These are phyloP conservation scores for Muscicapa comitata DNA, from an alignment of 2,797 vertebrate species.

Conservation along the genomic window DNA sequence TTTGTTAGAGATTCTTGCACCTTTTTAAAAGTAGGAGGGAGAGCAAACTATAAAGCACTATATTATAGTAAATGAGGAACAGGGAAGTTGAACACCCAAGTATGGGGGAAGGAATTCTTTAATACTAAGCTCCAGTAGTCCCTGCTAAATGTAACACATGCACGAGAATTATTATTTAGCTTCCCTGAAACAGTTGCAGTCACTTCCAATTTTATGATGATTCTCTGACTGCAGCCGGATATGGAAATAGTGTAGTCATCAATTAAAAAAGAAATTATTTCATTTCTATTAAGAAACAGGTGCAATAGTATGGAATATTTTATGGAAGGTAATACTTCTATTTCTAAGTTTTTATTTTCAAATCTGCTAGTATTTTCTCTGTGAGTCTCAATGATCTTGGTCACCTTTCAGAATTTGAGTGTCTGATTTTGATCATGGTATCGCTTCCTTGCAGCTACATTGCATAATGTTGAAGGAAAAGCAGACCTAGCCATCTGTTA, in stretches of 20 bases:
- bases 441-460: neutral
- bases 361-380: neutral
- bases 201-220: neutral
- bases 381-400: neutral
- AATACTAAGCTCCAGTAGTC: neutral
- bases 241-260: neutral
- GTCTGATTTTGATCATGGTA: neutral
- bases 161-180: neutral
- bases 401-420: neutral
- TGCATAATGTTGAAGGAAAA: neutral
- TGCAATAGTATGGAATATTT: neutral
- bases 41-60: neutral
- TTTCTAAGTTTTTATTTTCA: neutral
- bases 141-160: neutral
- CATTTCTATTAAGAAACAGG: neutral
- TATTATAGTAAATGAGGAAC: neutral
- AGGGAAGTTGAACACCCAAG: neutral
- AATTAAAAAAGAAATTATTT: neutral
- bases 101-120: neutral
- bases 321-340: neutral
- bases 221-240: neutral
- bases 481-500: constrained; percentile 36
- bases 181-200: neutral
- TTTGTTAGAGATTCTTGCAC: neutral
- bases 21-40: neutral